These are phyloP conservation scores for Harpagus bidentatus DNA, from an alignment of 2,113 vertebrate species.

Conservation along the genomic window DNA sequence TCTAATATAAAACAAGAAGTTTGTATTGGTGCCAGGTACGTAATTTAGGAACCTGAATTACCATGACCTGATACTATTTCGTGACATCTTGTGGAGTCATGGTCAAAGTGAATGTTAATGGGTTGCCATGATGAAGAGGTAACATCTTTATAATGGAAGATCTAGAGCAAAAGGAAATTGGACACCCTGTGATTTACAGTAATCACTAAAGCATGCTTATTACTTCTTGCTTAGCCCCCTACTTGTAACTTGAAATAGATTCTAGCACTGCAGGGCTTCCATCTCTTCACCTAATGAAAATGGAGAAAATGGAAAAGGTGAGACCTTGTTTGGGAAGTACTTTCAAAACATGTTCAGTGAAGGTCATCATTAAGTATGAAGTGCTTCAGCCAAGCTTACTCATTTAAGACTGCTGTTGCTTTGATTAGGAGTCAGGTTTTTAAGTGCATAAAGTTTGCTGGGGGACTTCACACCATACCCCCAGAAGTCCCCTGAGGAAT, in stretches of 20 bases:
- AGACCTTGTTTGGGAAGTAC: not conserved
- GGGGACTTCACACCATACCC: not conserved
- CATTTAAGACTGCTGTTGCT: not conserved
- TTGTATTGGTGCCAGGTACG: not conserved
- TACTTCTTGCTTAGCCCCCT: not conserved
- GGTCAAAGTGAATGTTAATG: not conserved
- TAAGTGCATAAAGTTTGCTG: not conserved
- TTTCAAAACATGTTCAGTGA: not conserved
- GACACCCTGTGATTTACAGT: not conserved
- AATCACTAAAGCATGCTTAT: not conserved
- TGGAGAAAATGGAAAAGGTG: not conserved
- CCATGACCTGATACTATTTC: not conserved
- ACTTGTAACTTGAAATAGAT: not conserved
- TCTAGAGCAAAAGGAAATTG: not conserved
- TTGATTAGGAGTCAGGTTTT: not conserved
- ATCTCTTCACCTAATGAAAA: not conserved
- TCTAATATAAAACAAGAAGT: not conserved
- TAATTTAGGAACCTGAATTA: not conserved
- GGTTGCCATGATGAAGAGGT: not conserved
- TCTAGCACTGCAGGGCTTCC: not conserved
- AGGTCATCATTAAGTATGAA: not conserved
- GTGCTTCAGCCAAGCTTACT: not conserved
- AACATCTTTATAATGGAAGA: not conserved
- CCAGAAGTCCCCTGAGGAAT: not conserved
- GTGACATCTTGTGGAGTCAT: not conserved